Evolutionary conservation across 2,797 vertebrate species (phyloP), one percentile per base, ranked within the genome.

Genomic region (Ambastaia sidthimunki): DNA sequence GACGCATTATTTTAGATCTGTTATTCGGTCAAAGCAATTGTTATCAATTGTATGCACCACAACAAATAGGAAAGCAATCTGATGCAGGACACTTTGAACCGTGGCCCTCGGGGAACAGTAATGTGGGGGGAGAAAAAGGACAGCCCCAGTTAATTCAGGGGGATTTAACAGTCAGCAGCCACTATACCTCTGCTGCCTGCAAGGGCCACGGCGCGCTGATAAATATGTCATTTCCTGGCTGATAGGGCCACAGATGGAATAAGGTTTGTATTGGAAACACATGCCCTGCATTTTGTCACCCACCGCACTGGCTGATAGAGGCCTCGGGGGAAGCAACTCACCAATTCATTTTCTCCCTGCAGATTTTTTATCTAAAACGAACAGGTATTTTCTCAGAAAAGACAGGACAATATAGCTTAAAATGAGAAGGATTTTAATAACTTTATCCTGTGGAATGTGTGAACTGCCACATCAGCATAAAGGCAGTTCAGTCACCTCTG

Each of bases 211-310:
- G 92, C 91, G 93, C 94, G 94, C 94, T 95, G 94, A 95, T 94
- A 95, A 94, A 94, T 94, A 94, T 95, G 93, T 94, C 94, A 95
- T 95, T 95, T 95, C 93, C 93, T 84, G 88, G 88, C 93, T 95
- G 94, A 94, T 94, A 95, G 93, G 91, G 92, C 94, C 93, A 94
- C 95, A 94, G 94, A 95, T 95, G 94, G 94, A 95, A 95, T 95
- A 93, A 94, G 93, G 93, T 95, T 95, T 94, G 94, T 95, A 95
- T 94, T 94, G 93, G 94, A 93, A 95, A 94, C 92, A 93, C 94
- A 95, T 95, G 94, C 93, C 93, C 94, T 95, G 93, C 93, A 94
- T 95, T 95, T 87, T 94, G 85, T 86, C 94, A 94, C 94, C 92
- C 94, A 92, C 90, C 93, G 93, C 93, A 69, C 91, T 91, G 92